These are phyloP conservation scores for Fragum whitleyi DNA, from an alignment of 2,888 invertebrate genomes.

Conservation along the genomic window DNA sequence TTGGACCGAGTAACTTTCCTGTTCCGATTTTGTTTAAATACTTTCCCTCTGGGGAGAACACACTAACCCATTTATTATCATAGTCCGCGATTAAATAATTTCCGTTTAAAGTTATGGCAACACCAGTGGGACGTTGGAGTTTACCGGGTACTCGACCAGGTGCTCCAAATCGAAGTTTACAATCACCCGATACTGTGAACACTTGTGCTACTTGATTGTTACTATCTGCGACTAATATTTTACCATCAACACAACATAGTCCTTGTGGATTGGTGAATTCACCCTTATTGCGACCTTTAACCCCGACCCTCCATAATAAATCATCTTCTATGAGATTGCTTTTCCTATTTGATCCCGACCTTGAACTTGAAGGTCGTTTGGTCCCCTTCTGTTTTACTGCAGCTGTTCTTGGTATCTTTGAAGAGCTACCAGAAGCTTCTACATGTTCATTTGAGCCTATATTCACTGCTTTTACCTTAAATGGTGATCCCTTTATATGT, in stretches of 20 bases:
- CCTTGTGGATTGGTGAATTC: conserved; percentile 87
- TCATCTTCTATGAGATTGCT: conserved; percentile 86
- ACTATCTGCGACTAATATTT: conserved; percentile 86
- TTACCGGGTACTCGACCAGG: conserved; percentile 86
- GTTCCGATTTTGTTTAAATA: conserved; percentile 86
- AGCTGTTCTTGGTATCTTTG: conserved; percentile 83
- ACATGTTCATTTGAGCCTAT: conserved; percentile 77
- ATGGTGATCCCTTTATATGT: conserved; percentile 86
- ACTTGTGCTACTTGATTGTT: conserved; percentile 86
- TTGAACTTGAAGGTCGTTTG: conserved; percentile 84
- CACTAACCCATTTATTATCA: conserved; percentile 87
- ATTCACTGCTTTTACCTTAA: conserved; percentile 82
- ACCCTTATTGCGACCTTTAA: conserved; percentile 86
- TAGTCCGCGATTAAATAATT: conserved; percentile 87
- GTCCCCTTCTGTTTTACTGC: conserved; percentile 84
- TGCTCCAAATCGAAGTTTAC: conserved; percentile 84
- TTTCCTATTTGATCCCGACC: conserved; percentile 85
- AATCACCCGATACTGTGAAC: conserved; percentile 85
- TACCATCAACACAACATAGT: conserved; percentile 85
- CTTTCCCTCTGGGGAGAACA: conserved; percentile 86
- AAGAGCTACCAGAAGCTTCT: conserved; percentile 76
- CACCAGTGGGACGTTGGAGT: conserved; percentile 87
- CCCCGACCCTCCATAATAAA: conserved; percentile 86
- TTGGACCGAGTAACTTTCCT: conserved; percentile 86
- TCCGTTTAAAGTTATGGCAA: conserved; percentile 85